Evolutionary conservation across 1,140 invertebrate species (phyloP), one percentile per base, ranked within the genome.

Genomic region (Drosophila pruinosa): DNA sequence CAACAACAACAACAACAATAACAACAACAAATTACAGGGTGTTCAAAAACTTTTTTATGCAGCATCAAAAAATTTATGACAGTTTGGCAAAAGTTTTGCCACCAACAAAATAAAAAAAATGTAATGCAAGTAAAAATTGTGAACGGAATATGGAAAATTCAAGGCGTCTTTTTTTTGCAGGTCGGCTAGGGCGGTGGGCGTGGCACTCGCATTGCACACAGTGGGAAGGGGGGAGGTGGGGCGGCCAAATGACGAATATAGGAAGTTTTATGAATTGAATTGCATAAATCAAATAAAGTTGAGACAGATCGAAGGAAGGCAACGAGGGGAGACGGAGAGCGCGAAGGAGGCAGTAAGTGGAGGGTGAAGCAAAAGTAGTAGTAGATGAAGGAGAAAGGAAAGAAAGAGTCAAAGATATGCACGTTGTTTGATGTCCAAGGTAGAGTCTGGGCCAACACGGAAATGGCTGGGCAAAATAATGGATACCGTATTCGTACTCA

Each of bases 191-290:
- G n/a, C 45, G 53, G 15, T 4, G 67, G 57, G 67, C 64, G 72
- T 65, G 68, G 59, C 59, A 14, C 12, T n/a, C 31, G n/a, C 34
- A 61, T 39, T 38, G 63, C 58, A 52, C 41, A 59, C 34, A 48
- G 17, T n/a, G n/a, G n/a, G n/a, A n/a, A n/a, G n/a, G n/a, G n/a
- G n/a, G n/a, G n/a, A n/a, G n/a, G n/a, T n/a, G 54, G 54, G 41
- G 36, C 36, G 17, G 17, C 36, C 14, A 73, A 34, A 68, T 63
- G 56, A 77, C 64, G 65, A 69, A 73, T 64, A 54, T 69, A 71
- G 50, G 43, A 81, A 89, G 52, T 89, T 85, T 85, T 81, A 89
- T 89, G 80, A 89, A 89, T 89, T 89, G 86, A 85, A 89, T 89
- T 89, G 85, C 86, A 89, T 89, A 89, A 89, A 89, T 89, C 85